These are phyloP conservation scores for Drosophila atripex DNA, from an alignment of 2,888 invertebrate genomes.

Conservation along the genomic window DNA sequence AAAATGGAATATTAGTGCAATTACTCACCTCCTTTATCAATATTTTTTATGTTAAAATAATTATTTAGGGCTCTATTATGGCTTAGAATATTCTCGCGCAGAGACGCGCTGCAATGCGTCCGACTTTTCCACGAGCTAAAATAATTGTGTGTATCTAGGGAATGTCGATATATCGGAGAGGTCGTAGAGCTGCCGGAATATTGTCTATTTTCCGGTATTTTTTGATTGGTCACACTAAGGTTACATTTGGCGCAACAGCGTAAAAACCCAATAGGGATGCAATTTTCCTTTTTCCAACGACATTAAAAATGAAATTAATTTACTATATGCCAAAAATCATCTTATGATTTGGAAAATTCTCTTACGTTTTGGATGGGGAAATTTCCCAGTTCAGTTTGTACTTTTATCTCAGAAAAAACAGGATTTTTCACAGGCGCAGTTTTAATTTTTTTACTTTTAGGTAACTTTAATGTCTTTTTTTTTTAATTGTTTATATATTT, in stretches of 20 bases:
- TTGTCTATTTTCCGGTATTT: neutral
- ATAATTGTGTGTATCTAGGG: constrained; percentile 16
- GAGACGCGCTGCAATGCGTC: constrained; percentile 56
- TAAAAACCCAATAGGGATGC: too few relatives aligned
- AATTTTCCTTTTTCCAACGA: too few relatives aligned
- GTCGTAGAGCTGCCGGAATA: neutral
- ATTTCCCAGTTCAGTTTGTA: too few relatives aligned
- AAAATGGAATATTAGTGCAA: neutral
- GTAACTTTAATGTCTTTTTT: too few relatives aligned
- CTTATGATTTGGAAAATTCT: too few relatives aligned
- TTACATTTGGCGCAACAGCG: neutral
- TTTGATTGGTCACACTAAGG: neutral
- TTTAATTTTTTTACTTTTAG: too few relatives aligned
- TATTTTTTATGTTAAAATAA: constrained; percentile 41
- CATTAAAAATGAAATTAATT: too few relatives aligned
- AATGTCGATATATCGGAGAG: neutral
- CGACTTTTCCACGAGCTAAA: constrained; percentile 45
- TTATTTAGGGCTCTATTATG: constrained; percentile 23
- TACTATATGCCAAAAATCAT: too few relatives aligned
- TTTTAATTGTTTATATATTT: too few relatives aligned
- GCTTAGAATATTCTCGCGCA: constrained; percentile 38
- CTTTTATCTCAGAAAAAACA: too few relatives aligned
- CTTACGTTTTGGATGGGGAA: too few relatives aligned
- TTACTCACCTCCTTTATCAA: constrained; percentile 19
- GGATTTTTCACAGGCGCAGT: too few relatives aligned